These are phyloP conservation scores for Balaeniceps rex DNA, from an alignment of 2,113 vertebrate species.

Conservation along the genomic window DNA sequence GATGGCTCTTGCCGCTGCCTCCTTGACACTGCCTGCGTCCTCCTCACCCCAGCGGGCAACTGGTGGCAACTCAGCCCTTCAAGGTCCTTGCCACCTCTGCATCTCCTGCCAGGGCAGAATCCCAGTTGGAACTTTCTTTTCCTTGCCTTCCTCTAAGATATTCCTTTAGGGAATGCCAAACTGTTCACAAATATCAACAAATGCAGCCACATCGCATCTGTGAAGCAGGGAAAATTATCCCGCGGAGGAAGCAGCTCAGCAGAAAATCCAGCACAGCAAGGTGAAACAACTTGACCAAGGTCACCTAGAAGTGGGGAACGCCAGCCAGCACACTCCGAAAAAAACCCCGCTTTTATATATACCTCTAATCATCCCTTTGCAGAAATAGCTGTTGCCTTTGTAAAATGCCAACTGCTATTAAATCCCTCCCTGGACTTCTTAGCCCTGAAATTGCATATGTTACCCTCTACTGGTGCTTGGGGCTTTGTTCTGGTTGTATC, in stretches of 20 bases:
- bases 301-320: not conserved
- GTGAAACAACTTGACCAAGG: not conserved
- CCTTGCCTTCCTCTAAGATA: not conserved
- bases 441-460: not conserved
- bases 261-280: not conserved
- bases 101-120: not conserved
- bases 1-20: rapidly evolving
- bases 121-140: not conserved
- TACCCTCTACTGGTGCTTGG: not conserved
- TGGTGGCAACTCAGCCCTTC: not conserved
- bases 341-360: not conserved
- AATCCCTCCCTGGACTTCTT: slow-evolving; percentile 2
- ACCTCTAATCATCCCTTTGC: not conserved
- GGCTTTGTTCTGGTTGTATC: slow-evolving; percentile 36
- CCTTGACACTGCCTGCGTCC: not conserved
- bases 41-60: not conserved
- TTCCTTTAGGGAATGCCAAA: not conserved
- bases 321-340: not conserved
- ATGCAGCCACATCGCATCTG: not conserved
- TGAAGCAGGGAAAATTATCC: not conserved
- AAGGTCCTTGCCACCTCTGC: not conserved
- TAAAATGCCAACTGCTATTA: slow-evolving; percentile 23
- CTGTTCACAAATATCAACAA: not conserved
- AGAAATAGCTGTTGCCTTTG: slow-evolving; percentile 10
- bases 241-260: not conserved